Evolutionary conservation across 2,797 vertebrate genomes (phyloP), one percentile per base, ranked within the genome.

Genomic region (Pseudotriccus pelzelni): DNA sequence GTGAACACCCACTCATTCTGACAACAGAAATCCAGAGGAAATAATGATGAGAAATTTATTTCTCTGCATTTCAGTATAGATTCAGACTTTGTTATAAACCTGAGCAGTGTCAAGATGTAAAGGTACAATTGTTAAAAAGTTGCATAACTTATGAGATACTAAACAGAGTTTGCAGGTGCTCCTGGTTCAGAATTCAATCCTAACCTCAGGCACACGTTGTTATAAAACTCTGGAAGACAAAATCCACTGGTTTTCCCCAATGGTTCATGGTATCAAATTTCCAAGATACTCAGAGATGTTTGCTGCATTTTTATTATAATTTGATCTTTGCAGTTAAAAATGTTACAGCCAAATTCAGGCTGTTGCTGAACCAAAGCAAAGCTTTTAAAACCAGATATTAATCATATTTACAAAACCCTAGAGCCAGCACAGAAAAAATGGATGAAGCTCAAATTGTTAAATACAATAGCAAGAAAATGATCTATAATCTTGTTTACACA

Each of bases 1-100:
- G 0, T 59, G 66, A 92, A 96, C 94, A 60, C 94, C 94, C 92
- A 95, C 96, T 94, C 93, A 28, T 74, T 87, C 72, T 93, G 77
- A 89, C 95, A 94, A 69, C 63, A 87, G 59, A 77, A 90, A 92
- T 74, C 83, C 81, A 83, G 74, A 56, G 81, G 81, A 80, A 93
- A 92, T 67, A 87, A 84, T 2, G 27, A 84, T 15, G 24, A 90
- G 92, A 82, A 84, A 90, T 67, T 60, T 77, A 68, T 87, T 96
- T 89, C 60, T 77, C 78, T 74, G 75, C 56, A 43, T 84, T 87
- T 87, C 0, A 0, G 5, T 46, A 73, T 3, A 55, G 43, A 76
- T 66, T 88, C 83, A 78, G 52, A 55, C 52, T 69, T 90, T 0
- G 1, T 34, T 76, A 60, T 56, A 85, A 87, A 82, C 44, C 55